Evolutionary conservation across 2,888 invertebrate genomes (phyloP).

Genomic region (Aquatica leii): DNA sequence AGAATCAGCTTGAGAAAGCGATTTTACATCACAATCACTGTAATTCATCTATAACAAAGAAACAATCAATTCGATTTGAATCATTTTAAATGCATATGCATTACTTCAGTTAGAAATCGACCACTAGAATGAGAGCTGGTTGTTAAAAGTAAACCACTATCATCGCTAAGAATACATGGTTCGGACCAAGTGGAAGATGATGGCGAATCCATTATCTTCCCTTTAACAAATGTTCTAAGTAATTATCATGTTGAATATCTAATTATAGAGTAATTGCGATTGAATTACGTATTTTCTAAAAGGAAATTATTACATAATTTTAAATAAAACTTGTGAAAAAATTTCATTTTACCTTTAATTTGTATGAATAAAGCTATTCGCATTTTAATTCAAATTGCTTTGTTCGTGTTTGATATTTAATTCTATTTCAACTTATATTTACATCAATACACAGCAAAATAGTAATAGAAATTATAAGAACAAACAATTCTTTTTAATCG

Average conservation of each 20-base stretch:
- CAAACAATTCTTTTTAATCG: too few species aligned
- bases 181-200: constrained; percentile 79
- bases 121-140: constrained; percentile 79
- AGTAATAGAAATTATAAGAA: too few species aligned
- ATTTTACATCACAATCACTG: constrained; percentile 81
- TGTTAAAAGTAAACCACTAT: constrained; percentile 76
- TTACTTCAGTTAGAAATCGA: constrained; percentile 7
- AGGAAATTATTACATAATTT: constrained; percentile 6
- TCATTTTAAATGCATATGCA: too few species aligned
- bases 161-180: constrained; percentile 77
- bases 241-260: constrained; percentile 2
- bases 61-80: neutral
- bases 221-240: constrained; percentile 7
- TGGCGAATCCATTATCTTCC: constrained; percentile 74
- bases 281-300: neutral
- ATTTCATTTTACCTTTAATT: too few species aligned
- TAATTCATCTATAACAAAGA: constrained; percentile 71
- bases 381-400: too few species aligned
- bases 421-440: too few species aligned
- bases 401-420: too few species aligned
- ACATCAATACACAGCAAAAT: too few species aligned
- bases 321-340: too few species aligned
- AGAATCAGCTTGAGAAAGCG: constrained; percentile 80
- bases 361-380: too few species aligned
- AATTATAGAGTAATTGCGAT: neutral